Percentiles rank a stretch among this genome's conserved stretches.
Evolutionary conservation across 2,113 vertebrate species (phyloP).

Genomic region (Gymnocephalus cernua): DNA sequence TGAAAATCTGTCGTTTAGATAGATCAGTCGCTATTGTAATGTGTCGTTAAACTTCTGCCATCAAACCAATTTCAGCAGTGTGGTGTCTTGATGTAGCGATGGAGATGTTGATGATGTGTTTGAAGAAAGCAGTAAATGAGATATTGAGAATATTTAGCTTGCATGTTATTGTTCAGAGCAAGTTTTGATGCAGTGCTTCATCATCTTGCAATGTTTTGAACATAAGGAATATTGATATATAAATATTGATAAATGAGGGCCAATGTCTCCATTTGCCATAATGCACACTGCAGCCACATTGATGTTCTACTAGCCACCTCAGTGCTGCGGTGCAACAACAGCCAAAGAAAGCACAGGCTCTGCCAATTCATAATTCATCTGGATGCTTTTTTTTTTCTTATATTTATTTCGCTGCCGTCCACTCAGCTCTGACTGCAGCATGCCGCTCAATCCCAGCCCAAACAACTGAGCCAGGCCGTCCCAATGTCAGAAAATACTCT

Average conservation of each 20-base stretch:
- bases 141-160: slow-evolving; percentile 1
- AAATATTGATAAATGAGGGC: slow-evolving; percentile 52
- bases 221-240: too few relatives aligned
- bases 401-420: slow-evolving; percentile 66
- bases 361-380: slow-evolving; percentile 79
- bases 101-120: too few relatives aligned
- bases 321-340: slow-evolving; percentile 32
- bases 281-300: slow-evolving; percentile 51
- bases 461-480: slow-evolving; percentile 54
- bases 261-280: slow-evolving; percentile 37
- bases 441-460: slow-evolving; percentile 56
- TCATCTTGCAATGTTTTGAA: slow-evolving; percentile 41
- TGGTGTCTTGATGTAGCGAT: too few relatives aligned
- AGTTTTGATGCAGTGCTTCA: slow-evolving; percentile 32
- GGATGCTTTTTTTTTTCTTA: slow-evolving; percentile 50
- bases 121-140: slow-evolving; percentile 25
- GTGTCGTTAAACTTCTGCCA: not conserved
- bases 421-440: slow-evolving; percentile 53
- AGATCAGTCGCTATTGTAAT: not conserved
- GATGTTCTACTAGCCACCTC: slow-evolving; percentile 37
- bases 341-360: slow-evolving; percentile 54
- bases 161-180: slow-evolving; percentile 30
- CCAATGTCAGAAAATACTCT: slow-evolving; percentile 59
- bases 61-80: not conserved
- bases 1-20: not conserved